Percentiles rank a stretch among this genome's conserved stretches.
Evolutionary conservation across 2,797 vertebrate genomes (phyloP).

Genomic region (Channallabes apus): DNA sequence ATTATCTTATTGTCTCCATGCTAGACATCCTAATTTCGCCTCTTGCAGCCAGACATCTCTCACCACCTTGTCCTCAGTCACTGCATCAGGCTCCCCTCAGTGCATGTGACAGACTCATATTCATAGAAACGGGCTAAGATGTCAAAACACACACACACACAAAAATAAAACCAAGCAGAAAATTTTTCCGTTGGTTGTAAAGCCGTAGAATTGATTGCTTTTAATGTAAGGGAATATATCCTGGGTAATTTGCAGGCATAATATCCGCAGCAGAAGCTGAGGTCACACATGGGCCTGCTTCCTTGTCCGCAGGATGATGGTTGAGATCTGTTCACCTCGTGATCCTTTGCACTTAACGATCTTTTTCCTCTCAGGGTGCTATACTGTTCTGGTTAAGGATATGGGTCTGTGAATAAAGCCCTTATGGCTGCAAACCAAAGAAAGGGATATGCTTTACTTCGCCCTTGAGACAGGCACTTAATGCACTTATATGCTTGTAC

Average conservation of each 20-base stretch:
- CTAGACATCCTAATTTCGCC: slow-evolving; percentile 41
- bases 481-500: slow-evolving; percentile 28
- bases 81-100: slow-evolving; percentile 48
- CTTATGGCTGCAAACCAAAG: slow-evolving; percentile 30
- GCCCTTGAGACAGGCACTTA: slow-evolving; percentile 29
- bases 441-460: slow-evolving; percentile 41
- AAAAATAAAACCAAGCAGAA: slow-evolving; percentile 72
- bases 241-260: slow-evolving; percentile 70
- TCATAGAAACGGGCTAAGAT: slow-evolving; percentile 64
- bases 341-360: slow-evolving; percentile 39
- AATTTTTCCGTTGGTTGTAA: slow-evolving; percentile 69
- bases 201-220: slow-evolving; percentile 63
- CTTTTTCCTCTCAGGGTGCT: slow-evolving; percentile 43
- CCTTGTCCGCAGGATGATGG: slow-evolving; percentile 43
- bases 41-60: slow-evolving; percentile 49
- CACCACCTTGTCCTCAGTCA: slow-evolving; percentile 58
- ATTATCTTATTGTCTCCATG: slow-evolving; percentile 14
- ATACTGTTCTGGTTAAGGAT: slow-evolving; percentile 34
- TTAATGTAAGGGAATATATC: slow-evolving; percentile 66
- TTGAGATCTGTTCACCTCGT: slow-evolving; percentile 44
- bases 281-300: slow-evolving; percentile 69
- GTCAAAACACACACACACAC: slow-evolving; percentile 55
- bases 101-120: slow-evolving; percentile 61
- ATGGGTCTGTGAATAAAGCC: slow-evolving; percentile 42
- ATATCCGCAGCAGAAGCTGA: slow-evolving; percentile 71